Percentiles rank a stretch among this genome's conserved stretches.
These are phyloP conservation scores for Cephalopachus bancanus DNA, from an alignment of 2,797 vertebrate genomes.

Conservation along the genomic window DNA sequence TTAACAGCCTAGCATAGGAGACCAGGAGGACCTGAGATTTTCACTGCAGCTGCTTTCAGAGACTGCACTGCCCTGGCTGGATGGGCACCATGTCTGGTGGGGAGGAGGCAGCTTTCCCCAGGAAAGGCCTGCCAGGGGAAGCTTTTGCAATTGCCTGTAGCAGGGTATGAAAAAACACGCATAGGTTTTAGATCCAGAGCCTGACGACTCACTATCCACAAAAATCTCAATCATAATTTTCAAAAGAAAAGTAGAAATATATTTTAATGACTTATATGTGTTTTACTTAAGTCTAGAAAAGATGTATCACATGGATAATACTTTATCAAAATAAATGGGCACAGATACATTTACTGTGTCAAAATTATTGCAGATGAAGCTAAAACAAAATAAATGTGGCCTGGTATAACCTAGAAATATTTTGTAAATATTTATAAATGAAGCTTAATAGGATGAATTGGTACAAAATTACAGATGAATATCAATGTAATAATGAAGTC, in stretches of 20 bases:
- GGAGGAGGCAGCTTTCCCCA: background rate
- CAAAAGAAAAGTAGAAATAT: background rate
- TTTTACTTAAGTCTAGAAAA: background rate
- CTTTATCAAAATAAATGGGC: background rate
- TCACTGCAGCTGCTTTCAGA: background rate
- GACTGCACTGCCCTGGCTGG: background rate
- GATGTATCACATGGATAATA: background rate
- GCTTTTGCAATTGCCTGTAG: background rate
- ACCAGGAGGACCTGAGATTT: background rate
- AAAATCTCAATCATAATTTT: background rate
- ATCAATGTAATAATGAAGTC: background rate
- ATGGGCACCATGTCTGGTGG: background rate
- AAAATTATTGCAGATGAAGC: background rate
- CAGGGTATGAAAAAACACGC: too few relatives aligned
- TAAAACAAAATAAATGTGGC: background rate
- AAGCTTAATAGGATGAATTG: background rate
- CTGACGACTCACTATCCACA: background rate
- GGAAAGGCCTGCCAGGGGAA: fast-evolving
- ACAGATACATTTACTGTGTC: background rate
- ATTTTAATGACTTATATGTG: background rate
- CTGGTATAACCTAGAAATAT: background rate
- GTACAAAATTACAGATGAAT: background rate
- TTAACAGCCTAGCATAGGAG: background rate
- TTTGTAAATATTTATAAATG: slow-evolving; percentile 12
- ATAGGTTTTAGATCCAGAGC: background rate